Percentiles rank a stretch among this genome's conserved stretches.
Conservation (phyloP, 2,113 vertebrate genomes). For the Leptocoma aspasia region DNA sequence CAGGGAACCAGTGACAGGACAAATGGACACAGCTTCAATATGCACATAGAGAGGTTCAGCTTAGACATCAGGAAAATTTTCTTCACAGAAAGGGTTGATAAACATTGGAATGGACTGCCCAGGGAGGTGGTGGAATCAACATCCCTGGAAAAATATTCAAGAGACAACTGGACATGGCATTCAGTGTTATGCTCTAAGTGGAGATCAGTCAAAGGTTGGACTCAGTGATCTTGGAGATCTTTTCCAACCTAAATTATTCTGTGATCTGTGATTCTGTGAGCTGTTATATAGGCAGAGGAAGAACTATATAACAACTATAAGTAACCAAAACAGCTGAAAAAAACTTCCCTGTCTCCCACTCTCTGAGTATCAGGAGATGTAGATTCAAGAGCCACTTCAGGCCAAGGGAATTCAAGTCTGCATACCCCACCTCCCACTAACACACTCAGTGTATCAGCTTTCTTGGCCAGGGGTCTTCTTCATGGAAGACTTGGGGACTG, state of each 20-base stretch:
- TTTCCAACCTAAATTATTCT: neutral
- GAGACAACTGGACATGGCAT: neutral
- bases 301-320: neutral
- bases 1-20: neutral
- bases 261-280: neutral
- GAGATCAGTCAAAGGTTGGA: neutral
- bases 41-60: neutral
- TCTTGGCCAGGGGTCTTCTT: neutral
- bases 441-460: neutral
- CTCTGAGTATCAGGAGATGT: neutral
- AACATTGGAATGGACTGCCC: neutral
- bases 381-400: neutral
- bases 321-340: neutral
- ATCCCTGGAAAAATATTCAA: neutral
- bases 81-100: neutral
- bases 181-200: neutral
- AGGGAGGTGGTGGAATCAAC: neutral
- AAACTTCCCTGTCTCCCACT: neutral
- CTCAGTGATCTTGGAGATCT: neutral
- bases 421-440: too few relatives aligned
- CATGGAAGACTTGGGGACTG: neutral
- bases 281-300: neutral
- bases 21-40: neutral
- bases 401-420: neutral
- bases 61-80: neutral